phyloP scores from a whole-genome alignment of 2,113 vertebrate species.

The Periophthalmodon schlosseri region DNA sequence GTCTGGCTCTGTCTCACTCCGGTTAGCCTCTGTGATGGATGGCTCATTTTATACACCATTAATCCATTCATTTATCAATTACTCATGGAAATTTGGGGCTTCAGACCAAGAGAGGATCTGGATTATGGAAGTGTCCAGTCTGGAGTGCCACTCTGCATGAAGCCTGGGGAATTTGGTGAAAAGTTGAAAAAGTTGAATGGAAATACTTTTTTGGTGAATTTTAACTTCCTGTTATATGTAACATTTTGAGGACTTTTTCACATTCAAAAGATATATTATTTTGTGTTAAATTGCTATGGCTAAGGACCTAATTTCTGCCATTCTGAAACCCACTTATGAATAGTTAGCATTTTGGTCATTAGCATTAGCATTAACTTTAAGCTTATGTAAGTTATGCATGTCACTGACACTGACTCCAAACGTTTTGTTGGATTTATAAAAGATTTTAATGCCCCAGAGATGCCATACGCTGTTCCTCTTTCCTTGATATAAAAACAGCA shows the following conservation, averaged over 20 bases:
- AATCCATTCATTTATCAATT: constrained; percentile 73
- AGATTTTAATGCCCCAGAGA: background rate
- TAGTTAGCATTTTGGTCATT: no score
- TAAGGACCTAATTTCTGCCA: no score
- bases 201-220: background rate
- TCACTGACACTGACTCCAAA: no score
- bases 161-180: constrained; percentile 30
- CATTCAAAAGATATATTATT: no score
- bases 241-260: no score
- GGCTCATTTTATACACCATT: constrained; percentile 71
- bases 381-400: no score
- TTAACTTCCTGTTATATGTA: no score
- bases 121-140: constrained; percentile 57
- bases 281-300: no score
- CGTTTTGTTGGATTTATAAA: background rate
- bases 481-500: background rate
- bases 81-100: constrained; percentile 56
- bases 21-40: constrained; percentile 64
- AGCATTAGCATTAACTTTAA: no score
- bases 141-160: constrained; percentile 56
- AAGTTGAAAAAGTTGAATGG: background rate
- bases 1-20: constrained; percentile 45
- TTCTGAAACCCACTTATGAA: no score
- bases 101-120: constrained; percentile 12
- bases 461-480: background rate